phyloP scores from a whole-genome alignment of 2,888 invertebrate genomes.

The Agriopis marginaria region DNA sequence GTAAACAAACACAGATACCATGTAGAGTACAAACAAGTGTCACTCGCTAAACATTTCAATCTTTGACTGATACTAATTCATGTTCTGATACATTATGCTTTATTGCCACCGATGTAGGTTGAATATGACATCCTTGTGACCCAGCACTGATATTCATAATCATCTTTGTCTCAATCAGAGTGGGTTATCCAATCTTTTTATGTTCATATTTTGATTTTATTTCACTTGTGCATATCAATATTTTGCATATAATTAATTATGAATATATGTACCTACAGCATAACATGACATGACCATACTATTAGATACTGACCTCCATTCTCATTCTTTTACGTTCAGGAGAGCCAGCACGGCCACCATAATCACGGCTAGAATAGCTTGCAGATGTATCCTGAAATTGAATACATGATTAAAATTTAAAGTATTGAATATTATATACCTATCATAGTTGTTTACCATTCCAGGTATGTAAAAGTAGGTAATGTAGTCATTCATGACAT shows the following conservation, averaged over 20 bases:
- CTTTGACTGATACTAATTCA: conserved; percentile 16
- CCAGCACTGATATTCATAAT: conserved; percentile 17
- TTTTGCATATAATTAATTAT: not conserved
- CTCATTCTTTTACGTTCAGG: conserved; percentile 89
- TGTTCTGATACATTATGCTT: conserved; percentile 8
- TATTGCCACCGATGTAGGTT: conserved; percentile 11
- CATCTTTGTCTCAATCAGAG: conserved; percentile 24
- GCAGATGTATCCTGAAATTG: conserved; percentile 75
- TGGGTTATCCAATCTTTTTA: conserved; percentile 24
- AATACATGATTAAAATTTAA: not conserved
- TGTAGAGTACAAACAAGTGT: conserved; percentile 13
- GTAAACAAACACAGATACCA: conserved; percentile 13
- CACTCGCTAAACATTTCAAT: conserved; percentile 21
- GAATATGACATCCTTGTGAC: conserved; percentile 12
- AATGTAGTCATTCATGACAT: not conserved
- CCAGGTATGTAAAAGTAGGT: not conserved
- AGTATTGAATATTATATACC: too few species aligned
- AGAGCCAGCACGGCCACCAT: conserved; percentile 85
- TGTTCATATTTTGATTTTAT: conserved; percentile 1
- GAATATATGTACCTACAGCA: conserved; percentile 6
- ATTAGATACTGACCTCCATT: conserved; percentile 83
- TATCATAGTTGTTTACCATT: not conserved
- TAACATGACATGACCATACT: conserved; percentile 16
- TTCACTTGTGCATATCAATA: conserved; percentile 8
- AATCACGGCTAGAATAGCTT: conserved; percentile 83